These are phyloP conservation scores for Vannuccia rotundouncinata DNA, from an alignment of 2,888 invertebrate species.

Conservation along the genomic window DNA sequence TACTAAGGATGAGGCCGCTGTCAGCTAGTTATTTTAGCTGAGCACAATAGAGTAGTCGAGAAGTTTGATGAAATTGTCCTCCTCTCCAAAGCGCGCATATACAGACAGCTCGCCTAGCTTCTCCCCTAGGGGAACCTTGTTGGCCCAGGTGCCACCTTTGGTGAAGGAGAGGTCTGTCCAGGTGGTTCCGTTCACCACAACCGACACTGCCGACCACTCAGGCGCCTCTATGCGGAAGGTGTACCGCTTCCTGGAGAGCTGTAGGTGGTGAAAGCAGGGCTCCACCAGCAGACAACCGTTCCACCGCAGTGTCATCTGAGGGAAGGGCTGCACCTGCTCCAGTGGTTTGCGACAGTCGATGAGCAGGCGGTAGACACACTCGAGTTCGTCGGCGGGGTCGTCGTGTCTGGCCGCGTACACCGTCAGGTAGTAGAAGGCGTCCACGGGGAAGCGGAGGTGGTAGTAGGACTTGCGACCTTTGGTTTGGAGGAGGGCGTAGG, in stretches of 20 bases:
- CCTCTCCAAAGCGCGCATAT: slow-evolving; percentile 37
- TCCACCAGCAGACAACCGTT: slow-evolving; percentile 38
- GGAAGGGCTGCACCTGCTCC: slow-evolving; percentile 36
- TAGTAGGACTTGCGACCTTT: slow-evolving; percentile 43
- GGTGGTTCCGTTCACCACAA: slow-evolving; percentile 36
- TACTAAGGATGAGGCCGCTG: too few relatives aligned
- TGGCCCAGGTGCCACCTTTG: slow-evolving; percentile 34
- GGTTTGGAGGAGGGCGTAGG: slow-evolving; percentile 37
- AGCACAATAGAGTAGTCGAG: slow-evolving; percentile 35
- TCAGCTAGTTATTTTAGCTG: too few relatives aligned
- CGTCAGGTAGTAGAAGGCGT: slow-evolving; percentile 47
- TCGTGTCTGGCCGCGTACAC: slow-evolving; percentile 32
- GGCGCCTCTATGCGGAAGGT: slow-evolving; percentile 38
- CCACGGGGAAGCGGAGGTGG: slow-evolving; percentile 48
- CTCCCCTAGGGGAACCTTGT: slow-evolving; percentile 33
- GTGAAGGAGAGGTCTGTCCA: slow-evolving; percentile 35
- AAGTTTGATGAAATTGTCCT: slow-evolving; percentile 38
- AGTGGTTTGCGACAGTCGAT: slow-evolving; percentile 39
- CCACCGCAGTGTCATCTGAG: slow-evolving; percentile 38
- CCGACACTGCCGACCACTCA: slow-evolving; percentile 35
- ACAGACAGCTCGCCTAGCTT: slow-evolving; percentile 39
- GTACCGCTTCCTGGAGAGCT: slow-evolving; percentile 30
- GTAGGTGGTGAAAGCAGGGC: slow-evolving; percentile 30
- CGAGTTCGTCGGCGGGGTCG: slow-evolving; percentile 14
- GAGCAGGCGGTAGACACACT: slow-evolving; percentile 40